Base-by-base conservation (phyloP, 2,888 invertebrate species). In the Orchestes rusci region DNA sequence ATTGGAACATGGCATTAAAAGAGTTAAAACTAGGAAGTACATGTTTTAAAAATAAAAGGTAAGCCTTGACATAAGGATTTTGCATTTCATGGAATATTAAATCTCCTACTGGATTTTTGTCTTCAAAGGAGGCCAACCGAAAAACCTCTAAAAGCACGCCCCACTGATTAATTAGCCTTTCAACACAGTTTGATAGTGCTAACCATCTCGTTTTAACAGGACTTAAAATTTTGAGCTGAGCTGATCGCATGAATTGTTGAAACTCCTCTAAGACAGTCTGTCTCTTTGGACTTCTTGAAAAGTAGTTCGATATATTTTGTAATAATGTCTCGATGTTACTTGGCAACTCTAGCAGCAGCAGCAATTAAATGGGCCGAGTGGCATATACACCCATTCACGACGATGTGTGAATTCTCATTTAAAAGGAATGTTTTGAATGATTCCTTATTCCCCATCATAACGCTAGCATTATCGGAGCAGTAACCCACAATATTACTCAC, bases 261-360 rank as follows among this genome's bases (percentile, higher is more conserved):
- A 46, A 43, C 43, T 46, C 46, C 28, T 43, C 29, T 19, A 45
- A 41, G 32, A 45, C 35, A 18, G 49, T 43, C 32, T 49, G 46
- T 12, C 49, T 12, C 17, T 49, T 49, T n/a, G 45, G 49, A 35
- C 23, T 29, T 38, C 46, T 13, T 10, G 50, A 50, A 46, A 46
- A 50, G 38, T 50, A 50, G 15, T 18, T 15, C 15, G 12, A 39
- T n/a, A 46, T 33, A 41, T 37, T 48, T 35, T 48, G 45, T 33
- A 45, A 37, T 8, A 48, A 28, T n/a, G 36, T 18, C 30, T 49
- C 42, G 16, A 49, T 37, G 42, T 45, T 41, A 17, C 18, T 32
- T 17, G 49, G 49, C 36, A 45, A 17, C 23, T 30, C 42, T 16
- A 39, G 48, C 48, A 28, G 39, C 44, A 23, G 32, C 32, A 27